Evolutionary conservation across 2,888 invertebrate species (phyloP), one percentile per base, ranked within the genome.

Genomic region (Stenodera caucasica): DNA sequence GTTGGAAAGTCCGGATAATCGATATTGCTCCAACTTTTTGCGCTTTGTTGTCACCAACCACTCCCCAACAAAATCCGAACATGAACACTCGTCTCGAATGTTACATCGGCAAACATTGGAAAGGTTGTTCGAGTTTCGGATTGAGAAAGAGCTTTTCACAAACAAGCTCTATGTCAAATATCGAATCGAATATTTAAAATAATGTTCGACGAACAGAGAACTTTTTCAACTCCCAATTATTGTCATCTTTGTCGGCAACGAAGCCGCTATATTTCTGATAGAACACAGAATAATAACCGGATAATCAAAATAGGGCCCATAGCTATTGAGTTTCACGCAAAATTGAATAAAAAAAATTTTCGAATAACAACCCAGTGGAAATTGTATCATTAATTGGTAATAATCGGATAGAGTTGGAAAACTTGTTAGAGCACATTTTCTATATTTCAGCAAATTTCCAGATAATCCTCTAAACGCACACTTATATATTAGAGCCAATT

Each of bases 401-500:
- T 9, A 8, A 21, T 11, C 21, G 11, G 6, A n/a, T 45, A 45
- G 3, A 45, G 21, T 23, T n/a, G n/a, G n/a, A n/a, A n/a, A n/a
- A n/a, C n/a, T n/a, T n/a, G n/a, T n/a, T n/a, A n/a, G n/a, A n/a
- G n/a, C n/a, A n/a, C n/a, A 55, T 18, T 23, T 14, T 32, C n/a
- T 32, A 49, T 49, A 11, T 53, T 53, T 33, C 12, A 23, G 15
- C 30, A 14, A n/a, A 55, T 55, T 49, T 21, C n/a, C 8, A 7
- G 12, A 18, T 49, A 55, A 49, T 32, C 33, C 32, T 18, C 11
- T 55, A 23, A 55, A 49, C 49, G 55, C 30, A 32, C 55, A 30
- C 9, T 37, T n/a, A n/a, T 15, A 32, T 32, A 32, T 32, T 32
- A 32, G 32, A 12, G 15, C 15, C 21, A 45, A 45, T 45, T 45